Evolutionary conservation across 2,797 vertebrate genomes (phyloP).

Genomic region (Clangula hyemalis): DNA sequence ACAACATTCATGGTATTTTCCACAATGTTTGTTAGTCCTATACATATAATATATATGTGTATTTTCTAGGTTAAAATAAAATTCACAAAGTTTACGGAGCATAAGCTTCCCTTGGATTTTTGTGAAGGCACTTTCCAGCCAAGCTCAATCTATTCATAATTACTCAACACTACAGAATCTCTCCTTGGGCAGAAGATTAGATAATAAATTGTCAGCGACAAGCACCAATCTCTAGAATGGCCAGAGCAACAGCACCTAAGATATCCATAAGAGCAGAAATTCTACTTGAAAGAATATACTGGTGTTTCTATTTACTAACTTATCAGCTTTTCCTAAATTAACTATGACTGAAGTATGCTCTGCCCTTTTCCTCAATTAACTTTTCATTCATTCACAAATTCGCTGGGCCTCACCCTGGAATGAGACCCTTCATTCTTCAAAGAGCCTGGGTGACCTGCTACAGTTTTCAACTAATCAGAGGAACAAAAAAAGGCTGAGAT

Average conservation of each 20-base stretch:
- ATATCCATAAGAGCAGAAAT: constrained; percentile 64
- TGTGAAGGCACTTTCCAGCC: constrained; percentile 18
- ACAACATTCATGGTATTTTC: neutral
- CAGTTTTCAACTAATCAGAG: constrained; percentile 76
- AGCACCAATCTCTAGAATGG: constrained; percentile 59
- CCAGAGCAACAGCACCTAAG: constrained; percentile 58
- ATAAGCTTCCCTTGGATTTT: constrained; percentile 27
- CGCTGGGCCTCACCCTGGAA: constrained; percentile 75
- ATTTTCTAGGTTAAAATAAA: neutral
- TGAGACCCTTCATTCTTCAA: constrained; percentile 78
- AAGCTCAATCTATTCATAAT: constrained; percentile 56
- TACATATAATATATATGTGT: no score
- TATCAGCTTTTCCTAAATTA: constrained; percentile 73
- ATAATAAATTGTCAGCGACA: constrained; percentile 68
- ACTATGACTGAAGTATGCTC: constrained; percentile 71
- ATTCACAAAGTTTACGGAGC: neutral
- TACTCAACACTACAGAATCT: constrained; percentile 64
- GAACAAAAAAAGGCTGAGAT: constrained; percentile 70
- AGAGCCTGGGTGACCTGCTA: constrained; percentile 72
- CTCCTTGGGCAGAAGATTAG: constrained; percentile 62
- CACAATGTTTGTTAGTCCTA: neutral
- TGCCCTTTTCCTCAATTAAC: constrained; percentile 81
- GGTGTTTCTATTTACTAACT: constrained; percentile 69
- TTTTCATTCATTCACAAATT: constrained; percentile 83
- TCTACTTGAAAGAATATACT: constrained; percentile 55